A percentile compares a stretch with the other conserved stretches of the same genome.
Conservation (phyloP, 2,113 vertebrate species). For the Hemiprocne comata region DNA sequence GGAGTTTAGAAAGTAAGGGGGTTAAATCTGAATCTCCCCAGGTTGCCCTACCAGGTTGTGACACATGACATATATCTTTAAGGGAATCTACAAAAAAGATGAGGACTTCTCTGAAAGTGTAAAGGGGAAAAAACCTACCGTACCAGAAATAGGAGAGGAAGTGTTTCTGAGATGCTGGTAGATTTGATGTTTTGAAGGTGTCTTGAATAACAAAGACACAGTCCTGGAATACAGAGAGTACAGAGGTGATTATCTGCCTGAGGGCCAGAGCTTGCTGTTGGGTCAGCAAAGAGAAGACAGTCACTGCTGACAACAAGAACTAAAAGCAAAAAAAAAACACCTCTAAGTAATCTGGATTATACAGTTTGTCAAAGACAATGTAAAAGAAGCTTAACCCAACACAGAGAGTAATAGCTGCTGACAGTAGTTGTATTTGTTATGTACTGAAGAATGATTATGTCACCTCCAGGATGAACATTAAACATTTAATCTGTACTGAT, state of each 20-base stretch:
- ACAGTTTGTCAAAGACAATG: not conserved
- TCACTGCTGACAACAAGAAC: not conserved
- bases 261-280: not conserved
- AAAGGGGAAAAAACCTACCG: not conserved
- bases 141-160: not conserved
- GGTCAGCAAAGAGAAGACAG: not conserved
- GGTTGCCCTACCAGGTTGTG: too few species aligned
- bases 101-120: not conserved
- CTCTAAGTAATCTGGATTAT: not conserved
- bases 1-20: too few species aligned
- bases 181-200: not conserved
- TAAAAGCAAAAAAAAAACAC: not conserved
- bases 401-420: not conserved
- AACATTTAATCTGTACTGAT: not conserved
- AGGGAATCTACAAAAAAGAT: not conserved
- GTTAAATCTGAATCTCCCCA: too few species aligned
- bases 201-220: not conserved
- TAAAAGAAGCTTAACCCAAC: not conserved
- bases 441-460: not conserved
- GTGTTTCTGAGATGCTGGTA: not conserved
- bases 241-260: not conserved
- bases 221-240: not conserved
- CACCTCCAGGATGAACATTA: not conserved
- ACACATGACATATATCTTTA: not conserved
- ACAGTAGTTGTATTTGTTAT: not conserved